Evolutionary conservation across 2,888 invertebrate genomes (phyloP).

Genomic region (Clivina fossor): DNA sequence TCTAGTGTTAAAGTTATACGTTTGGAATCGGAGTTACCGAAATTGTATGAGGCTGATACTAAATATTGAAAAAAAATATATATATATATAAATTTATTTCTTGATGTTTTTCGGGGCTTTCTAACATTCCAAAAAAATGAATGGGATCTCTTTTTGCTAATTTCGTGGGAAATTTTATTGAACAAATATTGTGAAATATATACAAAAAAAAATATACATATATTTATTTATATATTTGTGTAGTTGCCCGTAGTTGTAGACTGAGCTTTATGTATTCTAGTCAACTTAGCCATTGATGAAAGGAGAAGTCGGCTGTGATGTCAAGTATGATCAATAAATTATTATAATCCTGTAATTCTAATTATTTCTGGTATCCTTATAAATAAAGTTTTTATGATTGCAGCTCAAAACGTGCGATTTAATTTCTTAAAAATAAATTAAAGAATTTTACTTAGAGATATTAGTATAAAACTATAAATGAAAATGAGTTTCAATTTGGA

Average conservation of each 20-base stretch:
- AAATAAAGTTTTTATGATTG: too few relatives aligned
- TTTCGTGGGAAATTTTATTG: conserved; percentile 8
- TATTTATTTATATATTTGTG: conserved; percentile 30
- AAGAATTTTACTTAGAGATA: too few relatives aligned
- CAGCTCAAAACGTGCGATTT: too few relatives aligned
- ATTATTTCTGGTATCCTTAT: too few relatives aligned
- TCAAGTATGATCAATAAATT: conserved; percentile 23
- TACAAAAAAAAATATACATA: conserved; percentile 20
- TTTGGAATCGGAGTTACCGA: conserved; percentile 72
- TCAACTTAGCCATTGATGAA: conserved; percentile 26
- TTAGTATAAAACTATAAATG: too few relatives aligned
- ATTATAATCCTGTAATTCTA: conserved; percentile 6
- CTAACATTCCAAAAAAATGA: conserved; percentile 18
- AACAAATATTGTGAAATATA: conserved; percentile 17
- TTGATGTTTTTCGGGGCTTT: conserved; percentile 18
- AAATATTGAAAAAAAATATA: conserved; percentile 24
- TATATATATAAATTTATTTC: not conserved
- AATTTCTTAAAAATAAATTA: not conserved
- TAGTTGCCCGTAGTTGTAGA: conserved; percentile 19
- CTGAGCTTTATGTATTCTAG: conserved; percentile 30
- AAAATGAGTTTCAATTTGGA: too few relatives aligned
- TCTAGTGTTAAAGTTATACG: conserved; percentile 70
- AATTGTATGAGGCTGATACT: conserved; percentile 60
- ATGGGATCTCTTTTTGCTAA: too few relatives aligned
- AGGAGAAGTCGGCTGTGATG: conserved; percentile 30